Evolutionary conservation across 64 coral and sea anemone species (phyloP).

Genomic region (Montipora foliosa): DNA sequence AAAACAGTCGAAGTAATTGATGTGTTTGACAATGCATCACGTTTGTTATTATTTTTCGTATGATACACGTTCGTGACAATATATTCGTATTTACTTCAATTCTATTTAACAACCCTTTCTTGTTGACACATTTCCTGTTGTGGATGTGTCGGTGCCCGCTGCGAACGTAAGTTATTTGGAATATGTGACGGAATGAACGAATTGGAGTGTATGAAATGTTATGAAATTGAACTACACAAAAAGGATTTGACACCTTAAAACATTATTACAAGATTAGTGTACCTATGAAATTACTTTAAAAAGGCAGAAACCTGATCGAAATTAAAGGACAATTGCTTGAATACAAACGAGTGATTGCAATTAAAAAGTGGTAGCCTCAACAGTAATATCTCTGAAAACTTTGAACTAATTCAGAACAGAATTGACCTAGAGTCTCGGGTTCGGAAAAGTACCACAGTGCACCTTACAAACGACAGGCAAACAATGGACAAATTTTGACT

Average conservation of each 20-base stretch:
- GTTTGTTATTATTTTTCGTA: not conserved
- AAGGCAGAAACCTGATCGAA: too few species aligned
- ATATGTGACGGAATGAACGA: not conserved
- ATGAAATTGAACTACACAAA: not conserved
- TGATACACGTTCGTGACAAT: not conserved
- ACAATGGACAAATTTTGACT: too few species aligned
- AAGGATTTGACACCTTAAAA: not conserved
- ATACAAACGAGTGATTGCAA: too few species aligned
- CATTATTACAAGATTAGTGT: too few species aligned
- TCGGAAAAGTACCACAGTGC: too few species aligned
- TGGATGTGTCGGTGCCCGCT: not conserved
- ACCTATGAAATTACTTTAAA: too few species aligned
- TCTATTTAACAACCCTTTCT: not conserved
- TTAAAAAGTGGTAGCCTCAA: too few species aligned
- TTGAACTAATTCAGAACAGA: too few species aligned
- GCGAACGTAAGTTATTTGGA: not conserved
- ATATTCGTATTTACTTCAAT: not conserved
- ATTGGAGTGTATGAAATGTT: not conserved
- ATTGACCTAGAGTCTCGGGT: too few species aligned
- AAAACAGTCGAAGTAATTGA: conserved; percentile 8
- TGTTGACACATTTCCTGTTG: not conserved
- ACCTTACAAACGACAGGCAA: too few species aligned
- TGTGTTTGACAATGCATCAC: not conserved
- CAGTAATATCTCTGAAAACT: too few species aligned
- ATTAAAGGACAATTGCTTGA: too few species aligned